Base-by-base conservation (phyloP, 2,888 invertebrate species). In the Euclidia mi region DNA sequence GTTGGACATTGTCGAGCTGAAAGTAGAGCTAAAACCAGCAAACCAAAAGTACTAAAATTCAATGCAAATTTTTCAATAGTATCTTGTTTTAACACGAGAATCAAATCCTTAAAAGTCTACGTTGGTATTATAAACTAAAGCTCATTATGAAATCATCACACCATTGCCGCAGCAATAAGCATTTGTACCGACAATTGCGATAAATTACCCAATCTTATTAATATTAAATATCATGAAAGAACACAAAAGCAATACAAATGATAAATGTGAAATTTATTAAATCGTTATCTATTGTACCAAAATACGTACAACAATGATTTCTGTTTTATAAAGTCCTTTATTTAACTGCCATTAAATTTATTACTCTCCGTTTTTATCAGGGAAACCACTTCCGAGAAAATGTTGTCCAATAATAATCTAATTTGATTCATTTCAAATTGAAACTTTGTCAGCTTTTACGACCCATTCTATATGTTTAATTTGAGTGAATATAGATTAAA, bases 371-470 rank as follows among this genome's bases (percentile, higher is more conserved):
- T 62, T 68, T 43, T 64, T 73, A 67, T 70, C 57, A 56, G 35
- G n/a, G 38, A 61, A 73, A 61, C 70, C 66, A 67, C 56, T 73
- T 56, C 58, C 49, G 15, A 55, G 34, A 31, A 52, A 68, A 71
- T 70, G 61, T 63, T 71, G 51, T 43, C 44, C 56, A 60, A 58
- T 60, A 60, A 64, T 61, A 65, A 67, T 71, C 62, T 65, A 61
- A 74, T 70, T 66, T 60, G 56, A 73, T 63, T 73, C 57, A 56
- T 73, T 67, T 42, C 53, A 45, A 64, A 70, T 52, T 60, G 28
- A 34, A 66, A 74, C 58, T 61, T 70, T 52, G 49, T 50, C 45
- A 61, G 35, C 14, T 42, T 52, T 52, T 18, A 38, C 40, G 28
- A 43, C 38, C 32, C 31, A 38, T 46, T 56, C 35, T 43, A 50